Conservation (phyloP, 2,797 vertebrate species). For the Dryobates pubescens region DNA sequence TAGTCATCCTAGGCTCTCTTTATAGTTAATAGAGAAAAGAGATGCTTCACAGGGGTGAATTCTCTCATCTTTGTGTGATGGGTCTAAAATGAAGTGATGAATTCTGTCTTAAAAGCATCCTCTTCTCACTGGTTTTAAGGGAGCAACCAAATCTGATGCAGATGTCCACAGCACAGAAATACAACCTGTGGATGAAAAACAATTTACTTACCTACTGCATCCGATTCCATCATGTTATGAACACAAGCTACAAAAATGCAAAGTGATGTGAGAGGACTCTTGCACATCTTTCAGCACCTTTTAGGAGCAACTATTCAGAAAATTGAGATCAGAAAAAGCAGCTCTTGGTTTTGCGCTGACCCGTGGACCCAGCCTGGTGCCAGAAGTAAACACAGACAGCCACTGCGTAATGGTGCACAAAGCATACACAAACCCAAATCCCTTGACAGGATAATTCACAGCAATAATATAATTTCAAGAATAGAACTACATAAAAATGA, state of each 20-base stretch:
- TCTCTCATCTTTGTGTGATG: not conserved
- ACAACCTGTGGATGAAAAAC: not conserved
- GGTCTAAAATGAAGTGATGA: not conserved
- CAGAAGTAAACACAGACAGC: not conserved
- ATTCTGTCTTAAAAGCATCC: not conserved
- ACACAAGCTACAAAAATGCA: not conserved
- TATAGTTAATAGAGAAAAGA: not conserved
- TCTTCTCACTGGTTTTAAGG: not conserved
- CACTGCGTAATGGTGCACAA: not conserved
- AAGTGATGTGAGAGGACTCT: not conserved
- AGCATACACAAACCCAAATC: not conserved
- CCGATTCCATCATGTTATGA: not conserved
- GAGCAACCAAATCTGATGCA: not conserved
- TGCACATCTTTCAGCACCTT: not conserved
- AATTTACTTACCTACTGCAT: not conserved
- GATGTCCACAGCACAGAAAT: not conserved
- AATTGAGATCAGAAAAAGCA: not conserved
- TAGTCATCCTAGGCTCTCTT: not conserved
- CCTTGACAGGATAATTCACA: not conserved
- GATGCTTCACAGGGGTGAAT: not conserved
- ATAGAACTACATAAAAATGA: conserved; percentile 16
- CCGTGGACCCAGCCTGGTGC: not conserved
- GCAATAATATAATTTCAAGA: conserved; percentile 21
- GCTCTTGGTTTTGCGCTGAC: not conserved
- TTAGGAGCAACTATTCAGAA: not conserved